Evolutionary conservation across 2,113 vertebrate species (phyloP), one percentile per base, ranked within the genome.

Genomic region (Herpetotheres cachinnans): DNA sequence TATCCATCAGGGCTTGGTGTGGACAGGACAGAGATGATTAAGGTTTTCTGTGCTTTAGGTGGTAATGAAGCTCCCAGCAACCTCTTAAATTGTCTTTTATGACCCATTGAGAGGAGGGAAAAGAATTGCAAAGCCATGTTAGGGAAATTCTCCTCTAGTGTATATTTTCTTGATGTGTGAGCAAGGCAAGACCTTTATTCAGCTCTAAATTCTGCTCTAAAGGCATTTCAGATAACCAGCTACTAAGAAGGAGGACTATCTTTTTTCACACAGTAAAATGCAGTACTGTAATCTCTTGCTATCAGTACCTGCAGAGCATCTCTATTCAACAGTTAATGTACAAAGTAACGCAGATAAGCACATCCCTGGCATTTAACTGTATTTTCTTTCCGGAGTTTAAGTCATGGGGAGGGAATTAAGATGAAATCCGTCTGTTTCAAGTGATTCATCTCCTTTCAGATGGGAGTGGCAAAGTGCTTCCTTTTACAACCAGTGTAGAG

Each of bases 401-500:
- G 89, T 85, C 85, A 89, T 19, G 17, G 52, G 70, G 65, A 93
- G 91, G 54, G 89, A 95, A 94, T 86, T 82, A 77, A 93, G 90
- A 94, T 89, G 58, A 94, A 93, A 95, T 95, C 89, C 42, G 0
- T 96, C 91, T 93, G 86, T 93, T 97, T 79, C 9, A 26, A 95
- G 86, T 97, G 95, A 97, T 97, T 97, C 90, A 96, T 93, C 90
- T 81, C 62, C 58, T 82, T 61, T 70, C 77, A 56, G 56, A 65
- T 89, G 95, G 96, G 96, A 96, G 93, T 84, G 95, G 93, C 93
- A 69, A 91, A 56, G 52, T 80, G 83, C 94, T 93, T 91, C 91
- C 73, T 92, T 93, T 76, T 67, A 76, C 86, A 89, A 52, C 72
- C 72, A 56, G 56, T 4, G 3, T 4, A 38, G 73, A 58, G 86